Conservation (phyloP, 2,797 vertebrate genomes). For the Amblyraja radiata region DNA sequence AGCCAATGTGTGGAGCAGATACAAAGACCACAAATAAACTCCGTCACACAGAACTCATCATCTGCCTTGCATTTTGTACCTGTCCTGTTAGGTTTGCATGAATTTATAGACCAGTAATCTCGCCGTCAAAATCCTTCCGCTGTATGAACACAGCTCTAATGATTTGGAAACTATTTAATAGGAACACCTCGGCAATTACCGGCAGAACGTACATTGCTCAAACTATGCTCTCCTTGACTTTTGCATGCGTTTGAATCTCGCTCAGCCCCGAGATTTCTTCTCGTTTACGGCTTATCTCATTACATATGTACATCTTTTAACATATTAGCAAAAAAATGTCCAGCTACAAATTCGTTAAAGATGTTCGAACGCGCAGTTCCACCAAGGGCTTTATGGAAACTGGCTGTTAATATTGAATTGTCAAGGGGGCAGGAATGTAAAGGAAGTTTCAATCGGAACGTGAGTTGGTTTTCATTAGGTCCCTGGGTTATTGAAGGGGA, state of each 20-base stretch:
- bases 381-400: constrained; percentile 45
- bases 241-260: too few species aligned
- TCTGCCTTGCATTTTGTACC: constrained; percentile 14
- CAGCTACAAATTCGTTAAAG: constrained; percentile 47
- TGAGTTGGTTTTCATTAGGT: constrained; percentile 51
- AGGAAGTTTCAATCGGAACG: constrained; percentile 66
- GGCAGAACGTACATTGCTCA: not conserved
- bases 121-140: not conserved
- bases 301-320: not conserved
- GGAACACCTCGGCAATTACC: not conserved
- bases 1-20: not conserved
- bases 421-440: constrained; percentile 56
- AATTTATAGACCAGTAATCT: constrained; percentile 28
- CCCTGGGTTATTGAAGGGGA: constrained; percentile 38
- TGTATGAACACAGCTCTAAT: not conserved
- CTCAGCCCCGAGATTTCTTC: constrained; percentile 36
- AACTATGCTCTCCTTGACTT: not conserved
- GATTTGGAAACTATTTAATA: not conserved
- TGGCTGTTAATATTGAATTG: constrained; percentile 42
- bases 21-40: not conserved
- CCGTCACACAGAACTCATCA: not conserved
- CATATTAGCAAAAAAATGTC: not conserved
- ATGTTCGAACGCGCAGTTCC: constrained; percentile 41
- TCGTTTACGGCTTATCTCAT: constrained; percentile 40
- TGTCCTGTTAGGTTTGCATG: not conserved